These are phyloP conservation scores for Dermatophagoides farinae DNA, from an alignment of 1,140 invertebrate genomes.

Conservation along the genomic window DNA sequence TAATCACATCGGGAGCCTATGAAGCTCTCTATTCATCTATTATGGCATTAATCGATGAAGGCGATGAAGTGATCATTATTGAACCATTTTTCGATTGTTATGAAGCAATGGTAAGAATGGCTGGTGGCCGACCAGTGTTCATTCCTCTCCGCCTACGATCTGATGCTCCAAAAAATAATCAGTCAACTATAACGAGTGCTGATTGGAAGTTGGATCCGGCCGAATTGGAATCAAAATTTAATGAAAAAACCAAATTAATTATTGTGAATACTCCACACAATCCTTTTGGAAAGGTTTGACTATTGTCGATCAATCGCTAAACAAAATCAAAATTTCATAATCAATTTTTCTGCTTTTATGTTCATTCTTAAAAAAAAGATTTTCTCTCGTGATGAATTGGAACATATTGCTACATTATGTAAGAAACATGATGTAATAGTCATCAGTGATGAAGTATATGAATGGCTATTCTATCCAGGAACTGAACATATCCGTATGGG, in stretches of 20 bases:
- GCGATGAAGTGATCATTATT: conserved; percentile 79
- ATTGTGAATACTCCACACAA: conserved; percentile 93
- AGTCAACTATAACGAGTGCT: conserved; percentile 37
- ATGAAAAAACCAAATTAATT: conserved; percentile 72
- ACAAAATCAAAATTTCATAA: not conserved
- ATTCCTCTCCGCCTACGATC: conserved; percentile 45
- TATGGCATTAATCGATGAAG: conserved; percentile 56
- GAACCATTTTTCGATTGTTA: conserved; percentile 98
- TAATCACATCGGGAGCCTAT: conserved; percentile 79
- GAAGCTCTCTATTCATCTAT: conserved; percentile 63
- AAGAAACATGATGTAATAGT: conserved; percentile 79
- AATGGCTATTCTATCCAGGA: conserved; percentile 80
- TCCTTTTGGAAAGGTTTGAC: conserved; percentile 65
- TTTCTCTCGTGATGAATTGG: conserved; percentile 32
- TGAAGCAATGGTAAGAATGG: conserved; percentile 70
- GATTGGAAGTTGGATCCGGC: conserved; percentile 73
- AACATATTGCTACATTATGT: conserved; percentile 62
- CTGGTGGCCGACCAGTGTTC: conserved; percentile 65
- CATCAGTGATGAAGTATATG: conserved; percentile 91
- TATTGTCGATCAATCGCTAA: not conserved
- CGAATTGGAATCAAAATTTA: conserved; percentile 67
- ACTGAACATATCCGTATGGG: conserved; percentile 71
- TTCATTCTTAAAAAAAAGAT: conserved; percentile 23
- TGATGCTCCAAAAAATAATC: conserved; percentile 26
- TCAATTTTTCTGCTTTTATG: not conserved